phyloP scores from a whole-genome alignment of 2,888 invertebrate genomes.

The Dicycla oo region DNA sequence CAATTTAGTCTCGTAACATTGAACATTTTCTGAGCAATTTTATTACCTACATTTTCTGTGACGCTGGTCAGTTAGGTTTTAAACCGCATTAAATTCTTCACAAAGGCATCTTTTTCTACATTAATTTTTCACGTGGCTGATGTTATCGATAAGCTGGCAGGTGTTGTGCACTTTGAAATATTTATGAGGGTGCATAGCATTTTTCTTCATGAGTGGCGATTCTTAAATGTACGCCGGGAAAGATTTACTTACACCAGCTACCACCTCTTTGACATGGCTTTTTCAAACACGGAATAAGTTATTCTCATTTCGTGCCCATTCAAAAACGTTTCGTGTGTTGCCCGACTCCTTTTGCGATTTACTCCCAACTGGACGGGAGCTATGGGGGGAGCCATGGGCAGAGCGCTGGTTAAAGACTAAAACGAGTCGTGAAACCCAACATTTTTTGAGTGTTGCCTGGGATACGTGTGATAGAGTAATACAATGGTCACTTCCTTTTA shows the following conservation, averaged over 20 bases:
- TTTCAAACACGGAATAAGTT: neutral
- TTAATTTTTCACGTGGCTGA: neutral
- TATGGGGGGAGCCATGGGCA: too few relatives aligned
- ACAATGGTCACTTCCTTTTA: too few relatives aligned
- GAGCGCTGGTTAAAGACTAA: too few relatives aligned
- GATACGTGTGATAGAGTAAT: too few relatives aligned
- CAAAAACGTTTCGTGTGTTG: too few relatives aligned
- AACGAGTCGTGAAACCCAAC: too few relatives aligned
- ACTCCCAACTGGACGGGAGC: neutral
- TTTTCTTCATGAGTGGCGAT: neutral
- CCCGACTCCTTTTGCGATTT: neutral
- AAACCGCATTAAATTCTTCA: neutral
- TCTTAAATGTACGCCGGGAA: neutral
- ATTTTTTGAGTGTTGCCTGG: too few relatives aligned
- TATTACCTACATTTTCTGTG: slow-evolving; percentile 15
- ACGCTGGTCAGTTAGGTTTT: neutral
- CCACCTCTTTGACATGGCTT: neutral
- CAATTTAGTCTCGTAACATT: slow-evolving; percentile 17
- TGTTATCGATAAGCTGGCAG: neutral
- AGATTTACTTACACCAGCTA: neutral
- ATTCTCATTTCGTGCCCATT: neutral
- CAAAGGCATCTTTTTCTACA: too few relatives aligned
- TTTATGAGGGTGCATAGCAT: neutral
- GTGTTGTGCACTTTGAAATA: neutral
- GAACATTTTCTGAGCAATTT: slow-evolving; percentile 12